Evolutionary conservation across 2,797 vertebrate genomes (phyloP).

Genomic region (Heterohyrax brucei): DNA sequence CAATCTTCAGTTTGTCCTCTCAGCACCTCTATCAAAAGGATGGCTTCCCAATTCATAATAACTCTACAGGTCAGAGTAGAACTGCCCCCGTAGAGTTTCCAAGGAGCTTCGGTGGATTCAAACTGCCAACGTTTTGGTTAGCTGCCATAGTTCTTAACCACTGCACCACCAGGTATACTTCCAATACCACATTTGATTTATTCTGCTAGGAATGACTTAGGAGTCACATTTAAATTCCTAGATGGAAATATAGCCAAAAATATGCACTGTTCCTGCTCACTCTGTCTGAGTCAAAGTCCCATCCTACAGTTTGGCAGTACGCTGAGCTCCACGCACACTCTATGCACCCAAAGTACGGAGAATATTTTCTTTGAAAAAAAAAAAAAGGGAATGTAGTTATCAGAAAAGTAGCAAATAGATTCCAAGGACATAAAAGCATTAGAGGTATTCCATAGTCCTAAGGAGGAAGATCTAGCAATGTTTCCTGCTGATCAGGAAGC

Average conservation of each 20-base stretch:
- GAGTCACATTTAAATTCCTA: background rate
- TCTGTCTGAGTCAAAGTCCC: background rate
- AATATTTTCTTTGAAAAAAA: background rate
- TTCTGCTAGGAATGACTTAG: background rate
- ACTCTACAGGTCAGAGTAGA: too few relatives aligned
- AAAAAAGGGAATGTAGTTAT: background rate
- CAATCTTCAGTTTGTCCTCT: background rate
- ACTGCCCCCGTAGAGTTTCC: too few relatives aligned
- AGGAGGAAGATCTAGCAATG: background rate
- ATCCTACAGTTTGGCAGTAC: background rate
- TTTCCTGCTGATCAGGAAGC: background rate
- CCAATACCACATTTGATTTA: background rate
- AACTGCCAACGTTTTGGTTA: too few relatives aligned
- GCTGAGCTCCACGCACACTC: background rate
- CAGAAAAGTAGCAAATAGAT: background rate
- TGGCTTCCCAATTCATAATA: background rate
- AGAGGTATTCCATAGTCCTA: background rate
- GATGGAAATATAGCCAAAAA: background rate
- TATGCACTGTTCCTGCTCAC: background rate
- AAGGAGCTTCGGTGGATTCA: too few relatives aligned
- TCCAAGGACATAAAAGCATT: background rate
- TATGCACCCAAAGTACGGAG: background rate
- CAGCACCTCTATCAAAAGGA: conserved; percentile 3
- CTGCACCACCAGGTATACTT: too few relatives aligned
- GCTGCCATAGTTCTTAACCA: too few relatives aligned